These are phyloP conservation scores for Drosophila guanche DNA, from an alignment of 1,140 invertebrate genomes.

Conservation along the genomic window DNA sequence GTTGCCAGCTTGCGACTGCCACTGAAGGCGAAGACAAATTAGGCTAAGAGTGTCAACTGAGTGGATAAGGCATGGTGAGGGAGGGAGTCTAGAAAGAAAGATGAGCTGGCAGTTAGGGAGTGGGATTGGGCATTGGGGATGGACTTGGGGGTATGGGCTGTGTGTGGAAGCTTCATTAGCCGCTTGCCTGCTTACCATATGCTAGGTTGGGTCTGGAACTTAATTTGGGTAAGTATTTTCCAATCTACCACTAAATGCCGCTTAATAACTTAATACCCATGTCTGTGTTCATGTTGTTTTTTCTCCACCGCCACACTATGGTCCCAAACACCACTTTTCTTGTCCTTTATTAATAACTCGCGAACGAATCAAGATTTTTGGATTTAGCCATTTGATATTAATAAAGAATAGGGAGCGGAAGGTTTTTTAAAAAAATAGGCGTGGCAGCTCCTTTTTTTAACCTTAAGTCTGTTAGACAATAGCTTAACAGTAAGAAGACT, in stretches of 20 bases:
- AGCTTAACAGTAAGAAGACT: too few relatives aligned
- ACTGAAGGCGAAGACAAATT: constrained; percentile 17
- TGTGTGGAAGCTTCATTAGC: too few relatives aligned
- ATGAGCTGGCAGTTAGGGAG: neutral
- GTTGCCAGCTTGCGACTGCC: too few relatives aligned
- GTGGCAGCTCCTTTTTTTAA: too few relatives aligned
- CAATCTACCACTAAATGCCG: constrained; percentile 38
- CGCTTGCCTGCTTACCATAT: neutral
- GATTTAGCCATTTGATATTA: too few relatives aligned
- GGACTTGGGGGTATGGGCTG: too few relatives aligned
- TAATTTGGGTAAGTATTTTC: constrained; percentile 39
- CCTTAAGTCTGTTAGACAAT: too few relatives aligned
- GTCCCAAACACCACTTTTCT: too few relatives aligned
- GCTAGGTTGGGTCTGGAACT: neutral
- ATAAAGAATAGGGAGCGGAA: too few relatives aligned
- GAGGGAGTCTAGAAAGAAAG: neutral
- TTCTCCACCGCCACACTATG: neutral
- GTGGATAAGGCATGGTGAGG: neutral
- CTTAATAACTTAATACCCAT: constrained; percentile 42
- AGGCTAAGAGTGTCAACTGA: constrained; percentile 7
- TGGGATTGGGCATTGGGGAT: neutral
- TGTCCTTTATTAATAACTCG: too few relatives aligned
- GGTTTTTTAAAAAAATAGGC: too few relatives aligned
- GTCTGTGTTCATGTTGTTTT: neutral
- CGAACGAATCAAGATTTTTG: too few relatives aligned